Evolutionary conservation across 1,140 invertebrate genomes (phyloP).

Genomic region (Zaprionus inermis): DNA sequence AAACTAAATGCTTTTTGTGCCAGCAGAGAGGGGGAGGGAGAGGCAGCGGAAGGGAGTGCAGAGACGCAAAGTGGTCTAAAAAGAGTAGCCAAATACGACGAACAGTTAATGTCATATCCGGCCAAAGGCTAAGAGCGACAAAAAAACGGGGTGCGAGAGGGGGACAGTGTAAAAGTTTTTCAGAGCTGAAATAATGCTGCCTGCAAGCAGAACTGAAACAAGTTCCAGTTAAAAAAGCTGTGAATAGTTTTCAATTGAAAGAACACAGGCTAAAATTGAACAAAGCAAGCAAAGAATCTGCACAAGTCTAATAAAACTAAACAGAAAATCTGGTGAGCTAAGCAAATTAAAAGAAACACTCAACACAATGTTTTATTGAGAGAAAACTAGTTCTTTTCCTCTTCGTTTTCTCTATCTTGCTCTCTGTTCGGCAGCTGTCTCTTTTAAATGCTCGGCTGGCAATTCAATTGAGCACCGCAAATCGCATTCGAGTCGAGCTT

Average conservation of each 20-base stretch:
- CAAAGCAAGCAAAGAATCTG: background rate
- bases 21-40: background rate
- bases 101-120: slow-evolving; percentile 49
- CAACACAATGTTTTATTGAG: background rate
- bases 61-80: background rate
- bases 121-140: slow-evolving; percentile 31
- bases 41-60: background rate
- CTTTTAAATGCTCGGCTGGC: background rate
- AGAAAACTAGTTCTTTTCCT: background rate
- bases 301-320: slow-evolving; percentile 3
- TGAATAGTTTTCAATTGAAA: slow-evolving; percentile 44
- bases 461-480: slow-evolving; percentile 33
- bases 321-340: background rate
- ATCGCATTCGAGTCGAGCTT: slow-evolving; percentile 23
- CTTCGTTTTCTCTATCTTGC: background rate
- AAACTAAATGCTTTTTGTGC: slow-evolving; percentile 64
- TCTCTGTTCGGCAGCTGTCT: background rate
- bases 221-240: slow-evolving; percentile 39
- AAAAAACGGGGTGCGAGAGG: slow-evolving; percentile 39
- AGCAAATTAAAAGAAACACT: slow-evolving; percentile 12
- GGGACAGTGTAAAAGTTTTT: slow-evolving; percentile 52
- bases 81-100: slow-evolving; percentile 30
- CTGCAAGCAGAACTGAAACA: slow-evolving; percentile 35
- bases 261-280: slow-evolving; percentile 13
- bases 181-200: slow-evolving; percentile 49